Evolutionary conservation across 2,888 invertebrate genomes (phyloP).

Genomic region (Escarpia spicata): DNA sequence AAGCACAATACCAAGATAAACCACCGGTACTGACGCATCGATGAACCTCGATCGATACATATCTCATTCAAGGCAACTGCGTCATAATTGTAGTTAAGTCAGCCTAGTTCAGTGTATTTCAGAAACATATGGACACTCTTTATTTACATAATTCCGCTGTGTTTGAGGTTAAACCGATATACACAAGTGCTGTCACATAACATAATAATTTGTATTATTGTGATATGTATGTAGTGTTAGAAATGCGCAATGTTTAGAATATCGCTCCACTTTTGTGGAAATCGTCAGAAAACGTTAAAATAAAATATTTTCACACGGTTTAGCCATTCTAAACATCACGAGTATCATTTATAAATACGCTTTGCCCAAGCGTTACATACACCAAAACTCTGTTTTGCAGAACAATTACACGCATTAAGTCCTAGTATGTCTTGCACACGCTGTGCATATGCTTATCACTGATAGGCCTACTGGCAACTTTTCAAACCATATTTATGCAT

Average conservation of each 20-base stretch:
- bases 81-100: too few species aligned
- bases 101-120: too few species aligned
- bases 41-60: not conserved
- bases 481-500: not conserved
- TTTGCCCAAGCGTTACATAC: not conserved
- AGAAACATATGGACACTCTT: not conserved
- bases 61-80: not conserved
- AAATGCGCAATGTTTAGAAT: not conserved
- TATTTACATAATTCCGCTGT: not conserved
- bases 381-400: not conserved
- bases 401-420: not conserved
- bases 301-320: not conserved
- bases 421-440: not conserved
- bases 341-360: not conserved
- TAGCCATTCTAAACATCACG: not conserved
- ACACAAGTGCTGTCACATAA: too few species aligned
- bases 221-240: not conserved
- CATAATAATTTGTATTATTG: too few species aligned
- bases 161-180: too few species aligned
- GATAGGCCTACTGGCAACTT: not conserved
- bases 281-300: not conserved
- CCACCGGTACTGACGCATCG: not conserved
- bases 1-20: not conserved
- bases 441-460: not conserved
- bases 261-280: conserved; percentile 7